Evolutionary conservation across 2,797 vertebrate species (phyloP).

Genomic region (Tapirus indicus): DNA sequence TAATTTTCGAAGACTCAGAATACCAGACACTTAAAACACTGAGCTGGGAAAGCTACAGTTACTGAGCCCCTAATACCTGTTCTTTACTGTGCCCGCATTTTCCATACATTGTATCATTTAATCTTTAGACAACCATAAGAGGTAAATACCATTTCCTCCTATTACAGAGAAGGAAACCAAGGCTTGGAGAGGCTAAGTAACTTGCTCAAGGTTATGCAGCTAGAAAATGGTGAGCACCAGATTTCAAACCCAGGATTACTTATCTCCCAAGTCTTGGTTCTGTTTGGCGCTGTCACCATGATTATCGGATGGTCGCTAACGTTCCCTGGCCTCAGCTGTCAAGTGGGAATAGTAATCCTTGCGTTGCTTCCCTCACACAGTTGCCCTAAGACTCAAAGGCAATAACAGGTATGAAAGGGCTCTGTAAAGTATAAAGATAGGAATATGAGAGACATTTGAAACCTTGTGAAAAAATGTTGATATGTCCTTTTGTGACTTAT

Average conservation of each 20-base stretch:
- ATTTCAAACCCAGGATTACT: constrained; percentile 48
- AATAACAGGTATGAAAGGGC: background rate
- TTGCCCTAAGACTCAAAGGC: constrained; percentile 6
- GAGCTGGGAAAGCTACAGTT: constrained; percentile 8
- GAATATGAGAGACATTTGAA: background rate
- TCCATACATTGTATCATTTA: background rate
- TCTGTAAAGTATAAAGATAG: constrained; percentile 2
- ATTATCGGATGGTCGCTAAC: constrained; percentile 22
- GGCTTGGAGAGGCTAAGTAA: background rate
- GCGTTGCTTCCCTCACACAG: constrained; percentile 50
- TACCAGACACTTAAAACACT: constrained; percentile 41
- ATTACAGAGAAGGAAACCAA: constrained; percentile 46
- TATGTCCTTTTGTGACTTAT: constrained; percentile 45
- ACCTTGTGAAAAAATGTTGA: background rate
- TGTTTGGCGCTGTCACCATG: constrained; percentile 8
- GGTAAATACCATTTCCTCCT: background rate
- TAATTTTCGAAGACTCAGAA: constrained; percentile 51
- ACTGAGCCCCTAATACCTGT: constrained; percentile 30
- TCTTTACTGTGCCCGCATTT: background rate
- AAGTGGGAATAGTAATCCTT: constrained; percentile 21
- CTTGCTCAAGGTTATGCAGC: constrained; percentile 1
- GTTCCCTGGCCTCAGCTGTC: background rate
- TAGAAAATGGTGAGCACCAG: background rate
- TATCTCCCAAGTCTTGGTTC: constrained; percentile 43
- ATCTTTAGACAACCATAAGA: background rate